Evolutionary conservation across 2,113 vertebrate genomes (phyloP).

Genomic region (Myotis lucifugus): DNA sequence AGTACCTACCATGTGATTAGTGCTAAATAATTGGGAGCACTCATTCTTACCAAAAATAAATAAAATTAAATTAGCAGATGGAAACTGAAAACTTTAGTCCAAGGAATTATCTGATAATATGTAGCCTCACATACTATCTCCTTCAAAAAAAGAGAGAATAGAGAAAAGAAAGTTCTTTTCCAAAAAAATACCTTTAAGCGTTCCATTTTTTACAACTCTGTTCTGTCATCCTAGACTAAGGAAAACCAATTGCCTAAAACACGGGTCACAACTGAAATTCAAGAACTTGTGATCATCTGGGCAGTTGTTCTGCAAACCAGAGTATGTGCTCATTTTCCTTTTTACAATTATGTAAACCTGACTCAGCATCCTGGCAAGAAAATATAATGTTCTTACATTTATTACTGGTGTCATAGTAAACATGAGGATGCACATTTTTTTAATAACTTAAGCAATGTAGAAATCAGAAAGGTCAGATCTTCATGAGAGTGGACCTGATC

Average conservation of each 20-base stretch:
- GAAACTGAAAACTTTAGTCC: not conserved
- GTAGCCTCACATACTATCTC: not conserved
- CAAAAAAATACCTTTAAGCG: not conserved
- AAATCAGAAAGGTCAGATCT: not conserved
- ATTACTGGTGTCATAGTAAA: not conserved
- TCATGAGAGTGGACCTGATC: not conserved
- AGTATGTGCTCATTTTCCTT: slow-evolving; percentile 59
- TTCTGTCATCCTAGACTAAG: not conserved
- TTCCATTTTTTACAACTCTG: not conserved
- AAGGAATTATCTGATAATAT: not conserved
- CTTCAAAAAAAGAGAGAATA: not conserved
- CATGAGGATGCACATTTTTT: not conserved
- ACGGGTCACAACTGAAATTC: not conserved
- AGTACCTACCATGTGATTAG: not conserved
- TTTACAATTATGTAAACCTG: not conserved
- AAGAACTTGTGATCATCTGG: not conserved
- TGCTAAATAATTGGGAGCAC: not conserved
- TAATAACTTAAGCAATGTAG: slow-evolving; percentile 38
- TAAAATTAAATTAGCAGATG: not conserved
- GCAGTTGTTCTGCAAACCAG: slow-evolving; percentile 59
- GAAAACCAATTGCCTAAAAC: not conserved
- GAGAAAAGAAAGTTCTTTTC: not conserved
- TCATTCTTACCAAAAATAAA: not conserved
- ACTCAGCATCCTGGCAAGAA: not conserved
- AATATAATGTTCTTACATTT: slow-evolving; percentile 15